A percentile compares a stretch with the other conserved stretches of the same genome.
These are phyloP conservation scores for Notolabrus celidotus DNA, from an alignment of 2,797 vertebrate genomes.

Conservation along the genomic window DNA sequence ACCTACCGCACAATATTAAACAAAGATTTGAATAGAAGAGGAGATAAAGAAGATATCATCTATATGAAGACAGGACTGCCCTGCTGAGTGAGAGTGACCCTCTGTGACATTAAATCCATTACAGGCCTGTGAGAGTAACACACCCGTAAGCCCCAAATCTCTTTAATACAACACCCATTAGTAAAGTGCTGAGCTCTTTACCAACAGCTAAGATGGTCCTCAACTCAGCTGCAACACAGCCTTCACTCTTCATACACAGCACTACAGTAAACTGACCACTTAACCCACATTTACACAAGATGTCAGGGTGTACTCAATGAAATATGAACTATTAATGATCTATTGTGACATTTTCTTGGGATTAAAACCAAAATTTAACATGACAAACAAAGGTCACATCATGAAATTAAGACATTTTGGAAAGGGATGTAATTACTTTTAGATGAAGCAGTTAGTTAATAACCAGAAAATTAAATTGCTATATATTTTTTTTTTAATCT, in stretches of 20 bases:
- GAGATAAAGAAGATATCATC: neutral
- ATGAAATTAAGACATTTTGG: neutral
- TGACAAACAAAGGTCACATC: neutral
- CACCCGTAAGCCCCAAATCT: constrained; percentile 81
- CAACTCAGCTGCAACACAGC: constrained; percentile 48
- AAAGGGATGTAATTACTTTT: neutral
- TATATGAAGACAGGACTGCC: constrained; percentile 14
- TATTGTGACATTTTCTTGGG: neutral
- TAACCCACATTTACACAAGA: constrained; percentile 4
- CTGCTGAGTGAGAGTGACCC: constrained; percentile 64
- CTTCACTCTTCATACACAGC: constrained; percentile 44
- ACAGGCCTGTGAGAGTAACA: constrained; percentile 70
- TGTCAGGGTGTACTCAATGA: neutral
- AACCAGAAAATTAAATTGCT: neutral
- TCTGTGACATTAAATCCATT: constrained; percentile 70
- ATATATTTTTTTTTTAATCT: neutral
- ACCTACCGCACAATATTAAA: neutral
- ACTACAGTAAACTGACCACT: constrained; percentile 8
- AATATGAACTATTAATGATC: too few species aligned
- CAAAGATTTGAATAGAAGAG: neutral
- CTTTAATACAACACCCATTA: constrained; percentile 83
- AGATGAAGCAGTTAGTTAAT: too few species aligned
- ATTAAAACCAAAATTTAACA: neutral
- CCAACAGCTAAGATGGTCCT: constrained; percentile 65
- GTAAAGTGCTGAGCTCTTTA: constrained; percentile 84